Evolutionary conservation across 2,113 vertebrate species (phyloP), one percentile per base, ranked within the genome.

Genomic region (Daboia siamensis): DNA sequence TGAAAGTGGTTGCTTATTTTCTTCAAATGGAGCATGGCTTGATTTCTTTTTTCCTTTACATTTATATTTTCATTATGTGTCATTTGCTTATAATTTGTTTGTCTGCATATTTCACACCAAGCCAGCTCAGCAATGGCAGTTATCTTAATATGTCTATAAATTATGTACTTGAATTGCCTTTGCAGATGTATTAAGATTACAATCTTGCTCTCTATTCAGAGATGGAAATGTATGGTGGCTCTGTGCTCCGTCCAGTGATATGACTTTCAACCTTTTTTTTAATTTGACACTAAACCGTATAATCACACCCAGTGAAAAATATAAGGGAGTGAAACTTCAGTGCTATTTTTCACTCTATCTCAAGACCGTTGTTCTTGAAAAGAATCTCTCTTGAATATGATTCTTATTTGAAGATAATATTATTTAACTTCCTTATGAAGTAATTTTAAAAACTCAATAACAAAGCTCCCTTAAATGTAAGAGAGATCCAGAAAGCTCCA

Each of bases 11-110:
- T 91, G 21, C 54, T 26, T 48, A 17, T 86, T 59, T 56, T 44
- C 17, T 51, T 39, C 7, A 9, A 44, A 39, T 51, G 21, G 6
- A 86, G 3, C 9, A 51, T 51, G 13, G 15, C 85, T 91, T 46
- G 9, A 3, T 56, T 29, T 90, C 44, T 93, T 94, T 92, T 0
- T 85, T 46, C 55, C 3, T 17, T 3, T 54, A 46, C 4, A 74
- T 92, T 94, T 94, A 64, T 91, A 10, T 89, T 29, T 89, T 88
- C 93, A 23, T 46, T 24, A 91, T 87, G 69, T 87, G 52, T 56
- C 24, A 23, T 54, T 52, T 87, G 5, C n/a, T n/a, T 55, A 55
- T 26, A 55, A 29, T 39, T 80, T 80, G 6, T 80, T 80, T 80
- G 33, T 20, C 0, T 74, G 64, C 54, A 55, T 33, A 33, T 74